These are phyloP conservation scores for Poecile montanus DNA, from an alignment of 2,797 vertebrate genomes.

Conservation along the genomic window DNA sequence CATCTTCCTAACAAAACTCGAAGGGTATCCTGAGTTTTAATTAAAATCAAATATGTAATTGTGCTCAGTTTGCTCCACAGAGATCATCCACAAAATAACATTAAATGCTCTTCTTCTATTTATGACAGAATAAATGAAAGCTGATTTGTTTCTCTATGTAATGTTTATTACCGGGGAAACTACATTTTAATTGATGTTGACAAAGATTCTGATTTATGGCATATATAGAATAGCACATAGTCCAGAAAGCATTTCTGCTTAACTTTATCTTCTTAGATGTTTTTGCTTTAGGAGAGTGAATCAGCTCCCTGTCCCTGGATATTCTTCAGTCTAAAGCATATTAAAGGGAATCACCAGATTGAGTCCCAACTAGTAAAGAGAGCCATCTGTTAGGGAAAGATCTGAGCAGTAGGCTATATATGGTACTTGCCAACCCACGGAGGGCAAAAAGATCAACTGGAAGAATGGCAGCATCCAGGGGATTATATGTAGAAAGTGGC, in stretches of 20 bases:
- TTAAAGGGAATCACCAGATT: conserved; percentile 82
- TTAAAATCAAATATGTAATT: conserved; percentile 82
- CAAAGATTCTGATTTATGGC: conserved; percentile 78
- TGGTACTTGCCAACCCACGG: conserved; percentile 66
- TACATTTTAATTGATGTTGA: conserved; percentile 77
- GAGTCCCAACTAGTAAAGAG: conserved; percentile 77
- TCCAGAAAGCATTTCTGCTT: conserved; percentile 49
- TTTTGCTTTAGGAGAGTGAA: conserved; percentile 66
- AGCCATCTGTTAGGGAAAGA: conserved; percentile 81
- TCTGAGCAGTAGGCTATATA: conserved; percentile 72
- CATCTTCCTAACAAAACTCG: conserved; percentile 76
- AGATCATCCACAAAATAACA: conserved; percentile 76
- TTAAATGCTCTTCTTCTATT: conserved; percentile 64
- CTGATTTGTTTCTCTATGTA: conserved; percentile 76
- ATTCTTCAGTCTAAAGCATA: conserved; percentile 75
- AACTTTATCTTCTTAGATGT: conserved; percentile 68
- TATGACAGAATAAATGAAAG: conserved; percentile 80
- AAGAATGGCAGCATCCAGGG: conserved; percentile 75
- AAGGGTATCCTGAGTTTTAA: conserved; percentile 83
- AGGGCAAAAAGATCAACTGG: conserved; percentile 77
- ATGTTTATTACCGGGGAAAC: conserved; percentile 73
- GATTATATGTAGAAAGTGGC: conserved; percentile 70
- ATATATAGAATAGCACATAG: background rate
- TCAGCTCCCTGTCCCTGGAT: conserved; percentile 65
- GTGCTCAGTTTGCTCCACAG: conserved; percentile 72